phyloP scores from a whole-genome alignment of 2,888 invertebrate species.

The Cerastis rubricosa region DNA sequence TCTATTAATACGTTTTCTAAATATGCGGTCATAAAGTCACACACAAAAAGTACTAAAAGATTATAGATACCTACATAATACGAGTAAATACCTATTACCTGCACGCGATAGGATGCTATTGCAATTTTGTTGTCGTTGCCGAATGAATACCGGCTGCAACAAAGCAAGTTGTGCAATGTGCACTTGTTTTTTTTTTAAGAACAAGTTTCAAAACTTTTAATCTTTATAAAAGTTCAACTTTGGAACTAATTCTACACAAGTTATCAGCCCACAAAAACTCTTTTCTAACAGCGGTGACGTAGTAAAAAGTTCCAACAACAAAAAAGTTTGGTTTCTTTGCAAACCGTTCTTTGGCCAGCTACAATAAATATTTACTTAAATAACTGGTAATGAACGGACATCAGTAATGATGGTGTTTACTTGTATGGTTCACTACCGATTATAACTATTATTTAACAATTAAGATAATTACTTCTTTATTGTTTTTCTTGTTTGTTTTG shows the following conservation, averaged over 20 bases:
- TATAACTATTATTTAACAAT: slow-evolving; percentile 44
- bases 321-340: slow-evolving; percentile 27
- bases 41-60: slow-evolving; percentile 26
- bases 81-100: slow-evolving; percentile 30
- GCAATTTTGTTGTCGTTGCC: slow-evolving; percentile 40
- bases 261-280: slow-evolving; percentile 17
- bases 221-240: background rate
- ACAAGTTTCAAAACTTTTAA: background rate
- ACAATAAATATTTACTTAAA: slow-evolving; percentile 37
- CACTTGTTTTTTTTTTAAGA: slow-evolving; percentile 25
- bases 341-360: slow-evolving; percentile 10
- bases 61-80: slow-evolving; percentile 29
- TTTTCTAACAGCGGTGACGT: slow-evolving; percentile 4
- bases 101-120: slow-evolving; percentile 55
- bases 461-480: slow-evolving; percentile 45
- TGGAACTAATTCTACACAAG: slow-evolving; percentile 4
- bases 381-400: slow-evolving; percentile 24
- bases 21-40: slow-evolving; percentile 28
- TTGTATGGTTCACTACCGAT: slow-evolving; percentile 12
- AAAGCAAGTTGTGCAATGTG: background rate
- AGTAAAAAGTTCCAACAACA: slow-evolving; percentile 29
- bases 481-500: slow-evolving; percentile 26
- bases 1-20: slow-evolving; percentile 50
- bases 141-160: slow-evolving; percentile 36
- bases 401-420: slow-evolving; percentile 28